Base-by-base conservation (phyloP, 2,113 vertebrate species). In the Calidris pygmaea region DNA sequence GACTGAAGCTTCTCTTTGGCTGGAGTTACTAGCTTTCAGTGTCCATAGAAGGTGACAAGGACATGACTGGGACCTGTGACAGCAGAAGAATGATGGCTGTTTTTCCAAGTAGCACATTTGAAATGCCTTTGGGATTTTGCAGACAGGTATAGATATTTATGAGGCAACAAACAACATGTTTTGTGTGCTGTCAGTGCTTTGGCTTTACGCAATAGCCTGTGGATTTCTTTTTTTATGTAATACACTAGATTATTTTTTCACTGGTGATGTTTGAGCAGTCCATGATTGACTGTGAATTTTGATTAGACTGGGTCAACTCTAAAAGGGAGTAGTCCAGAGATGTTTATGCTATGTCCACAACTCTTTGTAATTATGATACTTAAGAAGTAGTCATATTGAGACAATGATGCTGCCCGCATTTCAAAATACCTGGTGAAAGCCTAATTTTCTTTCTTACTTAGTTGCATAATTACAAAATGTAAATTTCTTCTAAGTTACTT, bases 91-190 rank as follows among this genome's bases (percentile, higher is more conserved):
- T 1, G 19, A 20, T 0, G 0, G 6, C 55, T 75, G 2, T 94
- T 91, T 62, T 94, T 56, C 66, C 60, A 82, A 70, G 74, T 82
- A 73, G 55, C 37, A 12, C 9, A 3, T 29, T 17, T 67, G 63
- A 90, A 84, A 55, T 59, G 19, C 76, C 20, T 71, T 3, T 80
- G 83, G 59, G 75, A 70, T 86, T 95, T 90, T 90, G 53, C 47
- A 80, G 85, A 29, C 24, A 62, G 48, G 81, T 89, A 56, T 19
- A 80, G 75, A 47, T 88, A 63, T 74, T 90, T n/a, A 48, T 37
- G n/a, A 80, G 63, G 29, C 55, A 77, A 5, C 7, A 58, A n/a
- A 29, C 24, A 79, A 17, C 1, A 5, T n/a, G 72, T 93, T 90
- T n/a, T 87, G 23, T 86, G 71, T 71, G n/a, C 11, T 56, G 43